A percentile compares a stretch with the other conserved stretches of the same genome.
phyloP scores from a whole-genome alignment of 2,888 invertebrate genomes.

The Eumacrocentrus americanus region DNA sequence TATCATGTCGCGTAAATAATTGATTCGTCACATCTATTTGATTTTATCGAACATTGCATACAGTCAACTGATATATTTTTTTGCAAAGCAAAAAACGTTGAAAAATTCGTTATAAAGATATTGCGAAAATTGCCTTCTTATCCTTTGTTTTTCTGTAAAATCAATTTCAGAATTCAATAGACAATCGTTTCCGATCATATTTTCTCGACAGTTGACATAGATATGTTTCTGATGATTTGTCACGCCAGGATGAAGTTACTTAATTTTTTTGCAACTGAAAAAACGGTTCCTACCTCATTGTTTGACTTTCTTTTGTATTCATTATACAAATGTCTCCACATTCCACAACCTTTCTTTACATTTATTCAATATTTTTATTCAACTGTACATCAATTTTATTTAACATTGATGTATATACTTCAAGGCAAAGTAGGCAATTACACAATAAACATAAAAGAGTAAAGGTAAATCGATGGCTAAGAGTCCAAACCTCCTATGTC shows the following conservation, averaged over 20 bases:
- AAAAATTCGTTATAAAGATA: no score
- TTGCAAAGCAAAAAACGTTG: no score
- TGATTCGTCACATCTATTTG: no score
- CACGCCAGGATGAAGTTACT: neutral
- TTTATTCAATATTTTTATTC: neutral
- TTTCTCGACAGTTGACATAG: neutral
- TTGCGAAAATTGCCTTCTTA: neutral
- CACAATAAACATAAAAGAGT: no score
- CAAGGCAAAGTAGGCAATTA: no score
- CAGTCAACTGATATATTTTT: no score
- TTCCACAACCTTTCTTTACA: neutral
- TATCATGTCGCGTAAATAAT: no score
- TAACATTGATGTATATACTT: neutral
- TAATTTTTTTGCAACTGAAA: neutral
- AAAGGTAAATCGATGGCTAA: no score
- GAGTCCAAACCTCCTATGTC: no score
- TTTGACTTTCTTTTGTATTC: neutral
- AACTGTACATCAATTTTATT: neutral
- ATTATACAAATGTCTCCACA: neutral
- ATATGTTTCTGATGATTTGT: neutral
- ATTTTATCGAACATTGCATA: no score
- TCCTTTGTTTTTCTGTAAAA: neutral
- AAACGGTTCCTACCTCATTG: neutral
- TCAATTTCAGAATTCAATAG: neutral
- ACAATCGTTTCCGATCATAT: no score